phyloP scores from a whole-genome alignment of 2,797 vertebrate species.

The Onychomys torridus region DNA sequence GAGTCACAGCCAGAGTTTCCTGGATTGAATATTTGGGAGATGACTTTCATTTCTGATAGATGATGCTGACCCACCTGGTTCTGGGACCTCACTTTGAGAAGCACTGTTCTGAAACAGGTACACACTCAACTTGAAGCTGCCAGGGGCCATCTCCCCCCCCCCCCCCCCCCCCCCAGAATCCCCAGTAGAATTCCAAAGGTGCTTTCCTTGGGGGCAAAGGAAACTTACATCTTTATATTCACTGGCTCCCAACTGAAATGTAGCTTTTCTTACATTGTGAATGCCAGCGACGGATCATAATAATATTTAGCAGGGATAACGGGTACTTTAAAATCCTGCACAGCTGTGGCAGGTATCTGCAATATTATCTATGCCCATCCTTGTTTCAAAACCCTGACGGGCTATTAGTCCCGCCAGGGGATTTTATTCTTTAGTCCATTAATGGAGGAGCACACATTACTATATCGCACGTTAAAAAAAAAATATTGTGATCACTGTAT shows the following conservation, averaged over 20 bases:
- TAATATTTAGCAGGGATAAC: neutral
- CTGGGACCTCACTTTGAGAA: neutral
- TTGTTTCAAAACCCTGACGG: neutral
- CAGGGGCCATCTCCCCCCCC: neutral
- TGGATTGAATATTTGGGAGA: neutral
- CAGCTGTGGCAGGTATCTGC: neutral
- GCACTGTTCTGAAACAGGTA: neutral
- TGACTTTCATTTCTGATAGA: neutral
- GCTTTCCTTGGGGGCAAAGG: neutral
- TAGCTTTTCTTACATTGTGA: neutral
- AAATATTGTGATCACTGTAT: conserved; percentile 72
- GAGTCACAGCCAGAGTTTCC: neutral
- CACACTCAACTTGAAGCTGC: neutral
- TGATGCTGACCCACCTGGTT: neutral
- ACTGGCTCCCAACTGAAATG: neutral
- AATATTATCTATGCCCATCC: neutral
- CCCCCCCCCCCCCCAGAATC: neutral
- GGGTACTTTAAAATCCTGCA: neutral
- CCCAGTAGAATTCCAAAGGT: neutral
- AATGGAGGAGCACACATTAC: conserved; percentile 54
- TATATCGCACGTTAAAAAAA: conserved; percentile 48
- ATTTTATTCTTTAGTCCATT: conserved; percentile 56
- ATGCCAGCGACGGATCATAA: neutral
- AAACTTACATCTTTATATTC: neutral
- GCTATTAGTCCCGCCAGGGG: conserved; percentile 22